phyloP scores from a whole-genome alignment of 2,888 invertebrate genomes.

The Acrobasis consociella region DNA sequence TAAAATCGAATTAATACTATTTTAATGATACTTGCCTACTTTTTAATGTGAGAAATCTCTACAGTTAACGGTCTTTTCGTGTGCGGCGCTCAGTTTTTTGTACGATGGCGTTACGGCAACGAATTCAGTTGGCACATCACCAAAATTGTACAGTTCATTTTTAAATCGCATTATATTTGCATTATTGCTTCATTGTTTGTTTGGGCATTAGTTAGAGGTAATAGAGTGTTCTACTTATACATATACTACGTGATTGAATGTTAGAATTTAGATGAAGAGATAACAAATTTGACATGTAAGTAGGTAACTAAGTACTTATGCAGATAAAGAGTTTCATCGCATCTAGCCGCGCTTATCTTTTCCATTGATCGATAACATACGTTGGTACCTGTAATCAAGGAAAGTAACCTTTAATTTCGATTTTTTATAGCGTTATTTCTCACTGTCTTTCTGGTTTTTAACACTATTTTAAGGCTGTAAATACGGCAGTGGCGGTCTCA shows the following conservation, averaged over 20 bases:
- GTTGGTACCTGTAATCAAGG: neutral
- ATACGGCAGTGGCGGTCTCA: too few relatives aligned
- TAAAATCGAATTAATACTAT: neutral
- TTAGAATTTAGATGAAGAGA: neutral
- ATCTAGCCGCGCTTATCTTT: neutral
- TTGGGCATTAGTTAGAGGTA: slow-evolving; percentile 10
- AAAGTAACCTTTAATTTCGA: neutral
- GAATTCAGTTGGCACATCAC: slow-evolving; percentile 32
- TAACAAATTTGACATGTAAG: neutral
- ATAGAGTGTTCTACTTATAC: neutral
- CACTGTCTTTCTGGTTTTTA: too few relatives aligned
- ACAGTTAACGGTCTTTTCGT: slow-evolving; percentile 22
- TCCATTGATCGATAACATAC: neutral
- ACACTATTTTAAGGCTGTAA: too few relatives aligned
- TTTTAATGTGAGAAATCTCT: neutral
- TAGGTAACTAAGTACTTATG: neutral
- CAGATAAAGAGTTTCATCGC: neutral
- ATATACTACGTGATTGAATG: too few relatives aligned
- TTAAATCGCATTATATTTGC: slow-evolving; percentile 15
- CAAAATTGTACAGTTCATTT: slow-evolving; percentile 29
- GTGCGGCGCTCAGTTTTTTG: slow-evolving; percentile 23
- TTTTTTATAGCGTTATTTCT: neutral
- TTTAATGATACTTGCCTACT: slow-evolving; percentile 13
- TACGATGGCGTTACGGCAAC: slow-evolving; percentile 26
- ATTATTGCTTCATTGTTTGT: slow-evolving; percentile 18